phyloP scores from a whole-genome alignment of 1,140 invertebrate genomes.

The Chlorops oryzae region DNA sequence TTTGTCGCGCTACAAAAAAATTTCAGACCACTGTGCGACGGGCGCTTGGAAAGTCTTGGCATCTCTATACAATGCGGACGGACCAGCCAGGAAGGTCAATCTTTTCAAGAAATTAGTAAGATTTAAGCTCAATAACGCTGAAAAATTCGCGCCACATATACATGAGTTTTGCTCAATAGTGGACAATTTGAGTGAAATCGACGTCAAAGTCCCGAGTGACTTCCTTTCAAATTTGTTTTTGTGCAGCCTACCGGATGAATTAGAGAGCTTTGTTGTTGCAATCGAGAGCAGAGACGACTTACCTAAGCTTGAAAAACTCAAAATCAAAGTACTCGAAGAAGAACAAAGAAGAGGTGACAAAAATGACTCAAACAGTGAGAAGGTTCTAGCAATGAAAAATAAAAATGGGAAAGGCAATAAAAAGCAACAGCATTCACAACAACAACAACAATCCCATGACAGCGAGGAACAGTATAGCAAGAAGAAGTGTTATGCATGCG shows the following conservation, averaged over 20 bases:
- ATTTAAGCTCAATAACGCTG: constrained; percentile 3
- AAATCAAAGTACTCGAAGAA: constrained; percentile 10
- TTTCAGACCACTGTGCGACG: too few relatives aligned
- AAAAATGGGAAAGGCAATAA: not conserved
- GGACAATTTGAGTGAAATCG: constrained; percentile 10
- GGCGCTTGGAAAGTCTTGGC: constrained; percentile 4
- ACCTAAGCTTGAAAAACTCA: constrained; percentile 9
- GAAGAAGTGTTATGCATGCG: constrained; percentile 11
- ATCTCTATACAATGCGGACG: constrained; percentile 6
- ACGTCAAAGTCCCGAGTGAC: constrained; percentile 5
- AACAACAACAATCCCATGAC: not conserved
- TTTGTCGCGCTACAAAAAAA: too few relatives aligned
- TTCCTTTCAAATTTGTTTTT: constrained; percentile 5
- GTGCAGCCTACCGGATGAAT: constrained; percentile 11
- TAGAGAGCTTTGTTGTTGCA: constrained; percentile 14
- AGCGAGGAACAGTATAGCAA: constrained; percentile 1
- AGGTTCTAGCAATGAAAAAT: not conserved
- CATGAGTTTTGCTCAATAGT: constrained; percentile 9
- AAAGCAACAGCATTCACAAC: not conserved
- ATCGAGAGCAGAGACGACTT: constrained; percentile 10
- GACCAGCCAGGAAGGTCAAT: constrained; percentile 8
- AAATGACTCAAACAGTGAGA: not conserved
- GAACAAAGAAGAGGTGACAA: constrained; percentile 7
- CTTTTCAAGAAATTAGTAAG: constrained; percentile 12
- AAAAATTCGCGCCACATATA: constrained; percentile 8